phyloP scores from a whole-genome alignment of 1,140 invertebrate genomes.

The Psilanteris sp. region DNA sequence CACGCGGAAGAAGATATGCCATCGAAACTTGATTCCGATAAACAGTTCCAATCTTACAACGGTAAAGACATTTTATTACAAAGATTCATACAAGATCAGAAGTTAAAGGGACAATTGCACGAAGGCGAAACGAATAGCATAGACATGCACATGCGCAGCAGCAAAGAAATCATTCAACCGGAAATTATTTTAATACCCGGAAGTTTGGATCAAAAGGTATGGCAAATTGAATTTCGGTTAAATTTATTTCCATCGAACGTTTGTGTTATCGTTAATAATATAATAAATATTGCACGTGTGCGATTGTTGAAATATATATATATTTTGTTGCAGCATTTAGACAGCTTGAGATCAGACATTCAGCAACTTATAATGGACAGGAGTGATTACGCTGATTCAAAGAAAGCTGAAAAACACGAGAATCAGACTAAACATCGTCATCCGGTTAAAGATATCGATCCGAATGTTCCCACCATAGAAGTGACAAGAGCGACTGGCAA shows the following conservation, averaged over 20 bases:
- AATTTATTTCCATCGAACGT: too few species aligned
- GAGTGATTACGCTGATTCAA: conserved; percentile 65
- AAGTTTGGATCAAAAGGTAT: conserved; percentile 72
- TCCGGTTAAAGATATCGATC: conserved; percentile 9
- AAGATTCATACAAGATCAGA: conserved; percentile 90
- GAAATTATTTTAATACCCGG: conserved; percentile 79
- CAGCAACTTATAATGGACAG: conserved; percentile 73
- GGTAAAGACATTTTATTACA: conserved; percentile 90
- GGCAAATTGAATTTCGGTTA: background rate
- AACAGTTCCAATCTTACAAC: conserved; percentile 68
- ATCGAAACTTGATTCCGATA: conserved; percentile 78
- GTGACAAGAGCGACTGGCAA: conserved; percentile 29
- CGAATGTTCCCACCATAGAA: conserved; percentile 25
- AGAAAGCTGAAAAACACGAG: conserved; percentile 11
- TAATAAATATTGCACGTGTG: too few species aligned
- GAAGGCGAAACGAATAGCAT: conserved; percentile 70
- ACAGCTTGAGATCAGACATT: conserved; percentile 66
- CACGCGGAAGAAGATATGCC: conserved; percentile 79
- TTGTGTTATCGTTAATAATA: too few species aligned
- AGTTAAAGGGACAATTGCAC: conserved; percentile 70
- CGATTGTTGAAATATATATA: too few species aligned
- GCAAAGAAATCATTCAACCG: conserved; percentile 81
- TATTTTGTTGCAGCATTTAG: conserved; percentile 66
- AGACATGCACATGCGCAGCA: conserved; percentile 74
- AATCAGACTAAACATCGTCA: conserved; percentile 12